Evolutionary conservation across 2,888 invertebrate species (phyloP), one percentile per base, ranked within the genome.

Genomic region (Autographa pulchrina): DNA sequence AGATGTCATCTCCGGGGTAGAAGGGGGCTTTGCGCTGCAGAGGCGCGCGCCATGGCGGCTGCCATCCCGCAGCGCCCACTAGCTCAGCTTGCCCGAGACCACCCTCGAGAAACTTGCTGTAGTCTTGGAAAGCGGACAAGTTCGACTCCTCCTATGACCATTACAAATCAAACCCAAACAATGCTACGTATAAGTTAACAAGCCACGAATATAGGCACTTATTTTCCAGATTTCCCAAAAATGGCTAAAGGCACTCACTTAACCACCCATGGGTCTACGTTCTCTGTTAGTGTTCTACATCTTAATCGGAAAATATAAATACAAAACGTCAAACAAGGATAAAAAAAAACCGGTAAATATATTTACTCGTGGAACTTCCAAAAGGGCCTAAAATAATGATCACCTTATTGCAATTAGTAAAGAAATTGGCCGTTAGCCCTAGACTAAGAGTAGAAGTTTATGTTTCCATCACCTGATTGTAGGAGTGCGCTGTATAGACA

Each of bases 401-500:
- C 1, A 38, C 11, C 11, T 38, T 11, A 11, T 38, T 8, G 2
- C 38, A 38, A 38, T 38, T 11, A 35, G 11, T 38, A 38, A 9
- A 16, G n/a, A 6, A 48, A 48, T 7, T 8, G n/a, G n/a, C 8
- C 6, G n/a, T 48, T 48, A 48, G 8, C 16, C 7, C 48, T 48
- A 11, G 2, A 41, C 13, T n/a, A 48, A 8, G 48, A n/a, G 48
- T n/a, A 48, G 16, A 6, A 61, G 32, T 16, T 32, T 56, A 54
- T 31, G 9, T 9, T 31, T 68, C 60, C 65, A 58, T 78, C 81
- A 95, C 96, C 94, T 96, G 96, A 84, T 96, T 95, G 89, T 97
- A 97, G 62, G 97, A 97, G 89, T 97, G 97, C 69, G 97, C 96
- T 62, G 97, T 97, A 86, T 97, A 97, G 68, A 97, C 96, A 91